Evolutionary conservation across 1,140 invertebrate species (phyloP).

Genomic region (Acromyrmex heyeri): DNA sequence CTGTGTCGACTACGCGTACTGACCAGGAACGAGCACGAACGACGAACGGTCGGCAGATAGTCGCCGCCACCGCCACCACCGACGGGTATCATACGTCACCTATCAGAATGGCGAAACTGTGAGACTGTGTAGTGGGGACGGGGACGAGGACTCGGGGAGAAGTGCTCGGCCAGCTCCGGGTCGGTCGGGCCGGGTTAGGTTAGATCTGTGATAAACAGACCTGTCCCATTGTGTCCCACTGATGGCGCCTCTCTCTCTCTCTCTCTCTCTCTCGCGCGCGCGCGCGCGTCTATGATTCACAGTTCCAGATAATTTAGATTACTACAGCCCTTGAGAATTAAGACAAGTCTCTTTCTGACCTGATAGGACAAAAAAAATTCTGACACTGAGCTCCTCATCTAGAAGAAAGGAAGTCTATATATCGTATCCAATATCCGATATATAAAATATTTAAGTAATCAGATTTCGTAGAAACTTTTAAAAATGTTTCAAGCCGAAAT

Average conservation of each 20-base stretch:
- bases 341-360: not conserved
- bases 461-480: not conserved
- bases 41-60: constrained; percentile 10
- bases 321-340: not conserved
- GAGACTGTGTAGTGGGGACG: too few species aligned
- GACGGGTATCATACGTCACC: not conserved
- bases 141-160: too few species aligned
- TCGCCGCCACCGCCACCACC: not conserved
- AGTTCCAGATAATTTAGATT: not conserved
- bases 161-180: not conserved
- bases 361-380: not conserved
- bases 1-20: constrained; percentile 35
- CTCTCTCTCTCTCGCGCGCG: not conserved
- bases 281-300: not conserved
- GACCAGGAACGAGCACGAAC: constrained; percentile 32
- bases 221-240: not conserved
- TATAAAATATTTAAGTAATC: not conserved
- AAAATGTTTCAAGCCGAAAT: not conserved
- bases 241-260: not conserved
- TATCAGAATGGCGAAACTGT: not conserved
- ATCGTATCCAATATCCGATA: too few species aligned
- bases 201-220: constrained; percentile 20
- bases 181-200: not conserved
- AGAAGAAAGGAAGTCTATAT: too few species aligned
- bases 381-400: too few species aligned